phyloP scores from a whole-genome alignment of 2,113 vertebrate genomes.

The Pseudopodoces humilis region DNA sequence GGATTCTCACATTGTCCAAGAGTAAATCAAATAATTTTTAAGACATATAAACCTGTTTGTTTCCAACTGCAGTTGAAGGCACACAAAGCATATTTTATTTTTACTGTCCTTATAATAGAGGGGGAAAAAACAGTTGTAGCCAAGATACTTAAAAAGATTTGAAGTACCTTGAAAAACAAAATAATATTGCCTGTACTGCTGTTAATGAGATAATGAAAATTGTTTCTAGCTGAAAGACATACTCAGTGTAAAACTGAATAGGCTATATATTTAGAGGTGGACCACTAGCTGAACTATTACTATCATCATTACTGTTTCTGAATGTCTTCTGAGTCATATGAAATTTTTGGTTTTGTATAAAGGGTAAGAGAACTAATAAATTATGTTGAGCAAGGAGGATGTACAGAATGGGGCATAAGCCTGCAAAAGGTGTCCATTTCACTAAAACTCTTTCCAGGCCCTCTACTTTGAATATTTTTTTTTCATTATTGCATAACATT shows the following conservation, averaged over 20 bases:
- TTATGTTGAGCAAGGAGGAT: not conserved
- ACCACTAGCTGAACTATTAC: not conserved
- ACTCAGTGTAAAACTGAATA: not conserved
- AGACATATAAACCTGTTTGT: not conserved
- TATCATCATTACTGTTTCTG: not conserved
- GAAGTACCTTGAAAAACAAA: not conserved
- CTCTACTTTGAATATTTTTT: not conserved
- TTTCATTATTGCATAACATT: not conserved
- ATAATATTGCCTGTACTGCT: not conserved
- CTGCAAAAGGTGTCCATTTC: not conserved
- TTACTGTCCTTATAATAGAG: not conserved
- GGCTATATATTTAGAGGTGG: not conserved
- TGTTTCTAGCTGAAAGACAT: not conserved
- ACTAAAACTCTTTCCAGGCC: not conserved
- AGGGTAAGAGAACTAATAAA: not conserved
- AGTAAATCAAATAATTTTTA: not conserved
- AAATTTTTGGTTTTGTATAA: not conserved
- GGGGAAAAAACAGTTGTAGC: not conserved
- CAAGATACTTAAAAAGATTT: not conserved
- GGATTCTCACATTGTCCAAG: not conserved
- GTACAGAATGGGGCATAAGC: not conserved
- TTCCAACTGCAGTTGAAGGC: not conserved
- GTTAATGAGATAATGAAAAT: not conserved
- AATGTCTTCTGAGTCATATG: not conserved
- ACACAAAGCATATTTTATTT: not conserved